A percentile compares a stretch with the other conserved stretches of the same genome.
Conservation (phyloP, 2,888 invertebrate species). For the Psococerastis gibbosa region DNA sequence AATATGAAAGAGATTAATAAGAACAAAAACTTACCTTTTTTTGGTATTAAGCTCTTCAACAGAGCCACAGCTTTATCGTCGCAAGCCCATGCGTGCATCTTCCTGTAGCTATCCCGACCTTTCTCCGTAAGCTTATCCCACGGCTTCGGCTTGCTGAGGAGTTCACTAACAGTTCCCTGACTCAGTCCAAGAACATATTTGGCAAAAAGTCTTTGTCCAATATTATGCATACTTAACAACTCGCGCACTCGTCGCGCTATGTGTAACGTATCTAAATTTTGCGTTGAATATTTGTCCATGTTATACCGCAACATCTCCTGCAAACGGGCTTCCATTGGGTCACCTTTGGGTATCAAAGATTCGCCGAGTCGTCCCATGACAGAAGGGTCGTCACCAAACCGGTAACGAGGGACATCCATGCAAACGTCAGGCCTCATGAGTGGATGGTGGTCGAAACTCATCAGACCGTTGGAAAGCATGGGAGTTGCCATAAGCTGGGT, state of each 20-base stretch:
- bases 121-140: constrained; percentile 99
- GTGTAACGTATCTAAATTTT: constrained; percentile 85
- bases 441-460: constrained; percentile 12
- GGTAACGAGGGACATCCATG: constrained; percentile 37
- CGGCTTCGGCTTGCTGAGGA: constrained; percentile 95
- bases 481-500: constrained; percentile 6
- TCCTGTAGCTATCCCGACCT: constrained; percentile 95
- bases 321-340: constrained; percentile 81
- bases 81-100: constrained; percentile 99
- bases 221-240: constrained; percentile 88
- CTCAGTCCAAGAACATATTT: constrained; percentile 93
- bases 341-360: constrained; percentile 78
- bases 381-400: constrained; percentile 69
- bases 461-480: constrained; percentile 10
- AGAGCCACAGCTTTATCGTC: constrained; percentile 94
- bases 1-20: too few species aligned
- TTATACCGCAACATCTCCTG: constrained; percentile 89
- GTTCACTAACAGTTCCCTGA: constrained; percentile 95
- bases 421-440: constrained; percentile 12
- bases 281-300: constrained; percentile 89
- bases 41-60: constrained; percentile 93
- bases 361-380: constrained; percentile 73
- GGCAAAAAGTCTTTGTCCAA: constrained; percentile 95
- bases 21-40: constrained; percentile 65
- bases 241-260: constrained; percentile 87